Base-by-base conservation (phyloP, 2,888 invertebrate species). In the Sarcophaga rosellei region DNA sequence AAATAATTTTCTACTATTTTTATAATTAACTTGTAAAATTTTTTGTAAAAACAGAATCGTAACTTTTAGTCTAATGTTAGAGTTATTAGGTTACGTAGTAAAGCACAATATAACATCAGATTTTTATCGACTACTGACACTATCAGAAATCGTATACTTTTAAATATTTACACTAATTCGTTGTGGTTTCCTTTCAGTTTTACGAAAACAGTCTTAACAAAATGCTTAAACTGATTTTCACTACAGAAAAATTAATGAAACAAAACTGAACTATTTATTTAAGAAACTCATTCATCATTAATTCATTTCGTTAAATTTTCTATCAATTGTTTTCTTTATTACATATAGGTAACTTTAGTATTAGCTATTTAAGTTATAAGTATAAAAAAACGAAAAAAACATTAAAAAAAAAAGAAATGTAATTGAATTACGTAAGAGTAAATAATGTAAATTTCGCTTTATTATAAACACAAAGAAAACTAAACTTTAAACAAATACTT, bases 341-440 rank as follows among this genome's bases (percentile, higher is more conserved):
- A 25, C 75, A 81, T 75, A 74, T 69, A 78, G 69, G 69, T 44
- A 86, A 69, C 69, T 72, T 81, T 80, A 80, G 72, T 78, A 83
- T 72, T 74, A 59, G 69, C 68, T 45, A 75, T 61, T 69, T 84
- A 80, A 80, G 81, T 75, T 85, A 86, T 82, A 83, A 83, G 80
- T 84, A 83, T 77, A 83, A 79, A 82, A 83, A 72, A 80, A 82
- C 61, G 45, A 45, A 68, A 62, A 20, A 73, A 25, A 73, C 20
- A 66, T 21, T 35, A 44, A 44, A 25, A 75, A 84, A 73, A 35
- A 79, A 69, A 53, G 62, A 84, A 80, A 78, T 88, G 89, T 88
- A 89, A 89, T 88, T 89, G 88, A 89, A 88, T 88, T 89, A 88
- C 89, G 84, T 87, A 81, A 78, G 61, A 81, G 77, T 72, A 87